A percentile compares a stretch with the other conserved stretches of the same genome.
Conservation (phyloP, 2,888 invertebrate genomes). For the Pelosia muscerda region DNA sequence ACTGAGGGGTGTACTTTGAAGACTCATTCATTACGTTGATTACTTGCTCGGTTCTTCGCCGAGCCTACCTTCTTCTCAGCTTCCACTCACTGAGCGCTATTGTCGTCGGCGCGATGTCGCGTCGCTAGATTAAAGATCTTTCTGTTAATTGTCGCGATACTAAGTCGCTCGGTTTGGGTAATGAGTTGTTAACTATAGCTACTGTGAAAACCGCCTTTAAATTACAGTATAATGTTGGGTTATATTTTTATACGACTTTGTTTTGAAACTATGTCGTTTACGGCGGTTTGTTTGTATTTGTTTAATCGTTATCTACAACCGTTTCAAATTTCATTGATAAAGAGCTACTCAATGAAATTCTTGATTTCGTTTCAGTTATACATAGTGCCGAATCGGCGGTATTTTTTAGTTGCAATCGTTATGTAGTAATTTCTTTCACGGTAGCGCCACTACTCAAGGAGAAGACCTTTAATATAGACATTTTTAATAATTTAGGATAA, state of each 20-base stretch:
- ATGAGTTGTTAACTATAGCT: conserved; percentile 77
- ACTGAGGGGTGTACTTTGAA: conserved; percentile 40
- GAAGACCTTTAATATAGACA: too few relatives aligned
- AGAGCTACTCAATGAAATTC: not conserved
- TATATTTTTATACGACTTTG: conserved; percentile 15
- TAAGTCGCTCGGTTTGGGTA: conserved; percentile 66
- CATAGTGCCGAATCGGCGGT: too few relatives aligned
- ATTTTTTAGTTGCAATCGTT: too few relatives aligned
- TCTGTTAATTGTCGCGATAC: conserved; percentile 74
- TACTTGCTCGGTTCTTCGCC: conserved; percentile 43
- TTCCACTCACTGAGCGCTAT: conserved; percentile 57
- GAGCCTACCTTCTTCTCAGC: conserved; percentile 41
- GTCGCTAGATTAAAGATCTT: conserved; percentile 71
- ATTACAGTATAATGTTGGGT: conserved; percentile 12
- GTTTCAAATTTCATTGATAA: not conserved
- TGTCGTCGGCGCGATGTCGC: conserved; percentile 60
- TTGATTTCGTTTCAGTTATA: not conserved
- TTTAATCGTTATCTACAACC: not conserved
- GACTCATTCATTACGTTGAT: conserved; percentile 57
- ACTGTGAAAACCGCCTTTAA: conserved; percentile 59
- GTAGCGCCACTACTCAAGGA: too few relatives aligned
- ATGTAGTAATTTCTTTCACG: too few relatives aligned
- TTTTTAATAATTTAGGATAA: too few relatives aligned
- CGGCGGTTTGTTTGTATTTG: not conserved
- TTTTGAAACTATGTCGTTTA: conserved; percentile 15